A percentile compares a stretch with the other conserved stretches of the same genome.
Conservation (phyloP, 1,140 invertebrate genomes). For the Cydia strobilella region DNA sequence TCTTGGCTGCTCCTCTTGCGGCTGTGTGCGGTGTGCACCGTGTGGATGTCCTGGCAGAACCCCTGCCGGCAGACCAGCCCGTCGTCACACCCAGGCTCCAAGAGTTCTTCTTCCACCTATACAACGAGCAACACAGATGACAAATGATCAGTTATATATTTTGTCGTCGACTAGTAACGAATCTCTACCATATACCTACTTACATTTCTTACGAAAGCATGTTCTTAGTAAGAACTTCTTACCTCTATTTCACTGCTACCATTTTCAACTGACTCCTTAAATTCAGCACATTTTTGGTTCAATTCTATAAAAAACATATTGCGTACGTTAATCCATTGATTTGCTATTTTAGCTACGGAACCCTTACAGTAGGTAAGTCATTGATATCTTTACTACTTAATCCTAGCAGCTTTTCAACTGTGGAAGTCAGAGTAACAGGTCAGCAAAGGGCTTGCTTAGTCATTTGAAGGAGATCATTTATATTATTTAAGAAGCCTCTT, state of each 20-base stretch:
- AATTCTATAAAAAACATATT: slow-evolving; percentile 53
- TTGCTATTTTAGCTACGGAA: no score
- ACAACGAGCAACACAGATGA: neutral
- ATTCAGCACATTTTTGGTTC: slow-evolving; percentile 71
- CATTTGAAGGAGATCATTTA: no score
- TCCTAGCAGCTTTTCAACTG: no score
- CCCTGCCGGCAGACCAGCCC: slow-evolving; percentile 69
- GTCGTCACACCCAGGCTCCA: slow-evolving; percentile 72
- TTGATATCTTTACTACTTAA: no score
- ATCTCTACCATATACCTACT: no score
- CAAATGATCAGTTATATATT: no score
- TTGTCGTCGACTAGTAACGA: no score
- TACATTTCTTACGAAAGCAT: slow-evolving; percentile 1
- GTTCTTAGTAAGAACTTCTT: no score
- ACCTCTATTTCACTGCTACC: slow-evolving; percentile 65
- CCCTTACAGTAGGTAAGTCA: no score
- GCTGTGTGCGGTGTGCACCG: slow-evolving; percentile 39
- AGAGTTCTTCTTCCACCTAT: slow-evolving; percentile 70
- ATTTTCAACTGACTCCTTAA: slow-evolving; percentile 61
- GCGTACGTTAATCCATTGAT: slow-evolving; percentile 1
- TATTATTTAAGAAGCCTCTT: no score
- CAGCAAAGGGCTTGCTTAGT: no score
- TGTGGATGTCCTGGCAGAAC: slow-evolving; percentile 68
- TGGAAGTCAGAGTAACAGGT: no score
- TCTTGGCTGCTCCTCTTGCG: slow-evolving; percentile 40